phyloP scores from a whole-genome alignment of 2,888 invertebrate species.

The Eledone cirrhosa region DNA sequence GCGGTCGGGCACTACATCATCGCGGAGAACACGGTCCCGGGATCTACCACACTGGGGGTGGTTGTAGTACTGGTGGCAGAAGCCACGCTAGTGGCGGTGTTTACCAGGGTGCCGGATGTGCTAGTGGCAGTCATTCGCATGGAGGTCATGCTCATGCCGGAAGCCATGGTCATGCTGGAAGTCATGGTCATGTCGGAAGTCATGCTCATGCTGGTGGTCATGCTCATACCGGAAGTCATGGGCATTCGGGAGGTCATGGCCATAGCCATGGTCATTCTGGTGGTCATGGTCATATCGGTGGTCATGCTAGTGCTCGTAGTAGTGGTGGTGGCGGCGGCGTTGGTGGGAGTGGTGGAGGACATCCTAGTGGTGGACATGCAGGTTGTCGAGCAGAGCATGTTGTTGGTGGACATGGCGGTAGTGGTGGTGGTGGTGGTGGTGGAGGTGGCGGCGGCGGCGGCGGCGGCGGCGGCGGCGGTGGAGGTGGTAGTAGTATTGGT shows the following conservation, averaged over 20 bases:
- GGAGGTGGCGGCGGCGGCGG: constrained; percentile 12
- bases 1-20: neutral
- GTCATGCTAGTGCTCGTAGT: neutral
- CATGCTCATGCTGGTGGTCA: neutral
- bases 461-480: neutral
- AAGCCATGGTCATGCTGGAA: neutral
- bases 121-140: neutral
- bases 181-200: neutral
- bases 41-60: neutral
- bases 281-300: neutral
- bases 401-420: neutral
- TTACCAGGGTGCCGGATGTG: neutral
- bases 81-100: neutral
- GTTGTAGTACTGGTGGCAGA: neutral
- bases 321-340: neutral
- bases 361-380: neutral
- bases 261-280: neutral
- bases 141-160: neutral
- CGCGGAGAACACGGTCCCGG: neutral
- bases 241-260: neutral
- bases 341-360: neutral
- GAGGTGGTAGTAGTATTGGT: neutral
- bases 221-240: neutral
- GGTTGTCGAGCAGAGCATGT: neutral
- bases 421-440: neutral